These are phyloP conservation scores for Protonibea diacanthus DNA, from an alignment of 2,797 vertebrate genomes.

Conservation along the genomic window DNA sequence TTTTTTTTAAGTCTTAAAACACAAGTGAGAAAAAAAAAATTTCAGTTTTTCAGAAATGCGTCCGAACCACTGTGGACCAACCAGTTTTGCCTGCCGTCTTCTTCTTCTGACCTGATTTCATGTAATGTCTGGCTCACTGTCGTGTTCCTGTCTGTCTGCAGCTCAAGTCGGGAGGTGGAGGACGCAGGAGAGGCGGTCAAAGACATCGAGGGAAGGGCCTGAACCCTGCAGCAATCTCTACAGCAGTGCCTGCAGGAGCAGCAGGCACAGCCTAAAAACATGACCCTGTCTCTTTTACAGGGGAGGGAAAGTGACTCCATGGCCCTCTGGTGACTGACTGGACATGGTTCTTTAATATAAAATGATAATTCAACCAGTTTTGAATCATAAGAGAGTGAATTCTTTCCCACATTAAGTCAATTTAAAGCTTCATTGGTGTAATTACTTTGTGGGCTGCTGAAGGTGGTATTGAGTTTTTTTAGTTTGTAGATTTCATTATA, in stretches of 20 bases:
- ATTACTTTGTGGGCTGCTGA: conserved; percentile 4
- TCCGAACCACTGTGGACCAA: neutral
- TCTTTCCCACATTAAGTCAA: neutral
- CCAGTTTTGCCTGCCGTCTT: neutral
- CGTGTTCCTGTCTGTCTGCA: conserved; percentile 45
- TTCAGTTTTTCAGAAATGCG: neutral
- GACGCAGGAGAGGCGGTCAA: conserved; percentile 83
- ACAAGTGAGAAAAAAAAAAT: neutral
- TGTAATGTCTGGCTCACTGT: neutral
- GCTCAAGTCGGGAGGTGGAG: conserved; percentile 79
- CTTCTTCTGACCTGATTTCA: neutral
- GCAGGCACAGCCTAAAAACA: conserved; percentile 67
- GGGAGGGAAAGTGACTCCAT: conserved; percentile 35
- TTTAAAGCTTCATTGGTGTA: conserved; percentile 21
- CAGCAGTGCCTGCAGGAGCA: conserved; percentile 68
- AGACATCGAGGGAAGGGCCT: conserved; percentile 80
- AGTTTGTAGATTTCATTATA: conserved; percentile 1
- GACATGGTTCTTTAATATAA: conserved; percentile 2
- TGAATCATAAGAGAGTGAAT: conserved; percentile 9
- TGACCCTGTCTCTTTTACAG: neutral
- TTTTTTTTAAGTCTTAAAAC: neutral
- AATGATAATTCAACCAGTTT: neutral
- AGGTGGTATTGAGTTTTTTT: neutral
- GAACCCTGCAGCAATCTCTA: conserved; percentile 36
- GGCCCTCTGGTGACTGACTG: conserved; percentile 31